A percentile compares a stretch with the other conserved stretches of the same genome.
Evolutionary conservation across 2,888 invertebrate species (phyloP).

Genomic region (Pandemis corylana): DNA sequence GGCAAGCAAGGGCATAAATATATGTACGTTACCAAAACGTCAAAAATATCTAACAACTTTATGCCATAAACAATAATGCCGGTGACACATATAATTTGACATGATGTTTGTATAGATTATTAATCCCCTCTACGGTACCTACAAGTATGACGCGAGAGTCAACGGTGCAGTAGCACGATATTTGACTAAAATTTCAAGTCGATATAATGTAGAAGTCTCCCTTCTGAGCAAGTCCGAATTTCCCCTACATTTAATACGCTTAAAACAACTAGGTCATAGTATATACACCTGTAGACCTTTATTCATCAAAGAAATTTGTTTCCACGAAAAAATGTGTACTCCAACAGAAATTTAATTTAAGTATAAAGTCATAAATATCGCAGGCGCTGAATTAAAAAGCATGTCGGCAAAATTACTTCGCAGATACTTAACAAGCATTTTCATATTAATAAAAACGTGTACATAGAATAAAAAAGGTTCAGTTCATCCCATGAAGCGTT

Average conservation of each 20-base stretch:
- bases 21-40: too few relatives aligned
- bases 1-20: too few relatives aligned
- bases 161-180: too few relatives aligned
- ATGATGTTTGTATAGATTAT: too few relatives aligned
- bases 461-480: slow-evolving; percentile 40
- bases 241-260: background rate
- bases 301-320: slow-evolving; percentile 3
- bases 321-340: slow-evolving; percentile 5
- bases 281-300: background rate
- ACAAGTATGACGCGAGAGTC: too few relatives aligned
- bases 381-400: slow-evolving; percentile 45
- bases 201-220: too few relatives aligned
- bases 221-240: background rate
- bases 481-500: slow-evolving; percentile 35
- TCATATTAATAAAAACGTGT: slow-evolving; percentile 35
- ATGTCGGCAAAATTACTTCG: slow-evolving; percentile 49
- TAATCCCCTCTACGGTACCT: too few relatives aligned
- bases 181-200: too few relatives aligned
- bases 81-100: too few relatives aligned
- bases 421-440: slow-evolving; percentile 37
- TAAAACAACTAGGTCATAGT: too few relatives aligned
- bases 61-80: too few relatives aligned
- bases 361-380: slow-evolving; percentile 45
- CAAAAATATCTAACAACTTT: too few relatives aligned
- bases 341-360: slow-evolving; percentile 11